phyloP scores from a whole-genome alignment of 2,797 vertebrate genomes.

The Xiphorhynchus erythropygius region DNA sequence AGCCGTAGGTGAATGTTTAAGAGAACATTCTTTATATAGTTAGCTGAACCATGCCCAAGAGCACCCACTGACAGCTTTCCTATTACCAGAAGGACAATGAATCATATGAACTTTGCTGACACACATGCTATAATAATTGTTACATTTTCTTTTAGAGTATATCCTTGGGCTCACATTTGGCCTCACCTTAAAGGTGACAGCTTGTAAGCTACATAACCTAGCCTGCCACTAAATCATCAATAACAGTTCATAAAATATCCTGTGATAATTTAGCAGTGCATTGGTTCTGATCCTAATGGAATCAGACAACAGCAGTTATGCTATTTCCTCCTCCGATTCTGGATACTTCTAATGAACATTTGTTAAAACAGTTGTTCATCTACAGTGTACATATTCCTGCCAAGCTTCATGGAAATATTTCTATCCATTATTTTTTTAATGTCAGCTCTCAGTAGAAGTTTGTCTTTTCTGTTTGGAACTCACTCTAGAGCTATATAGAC shows the following conservation, averaged over 20 bases:
- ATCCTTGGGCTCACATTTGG: slow-evolving; percentile 61
- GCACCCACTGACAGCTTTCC: slow-evolving; percentile 70
- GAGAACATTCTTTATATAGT: slow-evolving; percentile 64
- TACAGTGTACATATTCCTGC: slow-evolving; percentile 46
- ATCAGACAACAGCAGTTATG: slow-evolving; percentile 65
- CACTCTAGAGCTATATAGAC: neutral
- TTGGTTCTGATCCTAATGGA: slow-evolving; percentile 68
- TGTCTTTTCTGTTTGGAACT: slow-evolving; percentile 14
- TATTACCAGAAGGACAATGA: slow-evolving; percentile 74
- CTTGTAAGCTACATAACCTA: slow-evolving; percentile 62
- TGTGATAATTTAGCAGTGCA: slow-evolving; percentile 56
- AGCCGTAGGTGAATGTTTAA: slow-evolving; percentile 67
- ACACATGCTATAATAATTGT: slow-evolving; percentile 68
- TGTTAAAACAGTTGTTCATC: slow-evolving; percentile 69
- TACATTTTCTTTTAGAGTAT: slow-evolving; percentile 68
- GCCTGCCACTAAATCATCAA: slow-evolving; percentile 65
- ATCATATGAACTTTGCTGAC: slow-evolving; percentile 72
- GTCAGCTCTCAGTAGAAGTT: slow-evolving; percentile 19
- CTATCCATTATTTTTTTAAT: slow-evolving; percentile 36
- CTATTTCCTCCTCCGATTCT: slow-evolving; percentile 60
- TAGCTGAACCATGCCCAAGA: slow-evolving; percentile 66
- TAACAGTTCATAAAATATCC: slow-evolving; percentile 58
- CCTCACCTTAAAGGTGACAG: slow-evolving; percentile 67
- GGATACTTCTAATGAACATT: slow-evolving; percentile 62
- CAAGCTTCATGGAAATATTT: slow-evolving; percentile 61